Conservation (phyloP, 2,113 vertebrate genomes). For the Trematomus loennbergii region DNA sequence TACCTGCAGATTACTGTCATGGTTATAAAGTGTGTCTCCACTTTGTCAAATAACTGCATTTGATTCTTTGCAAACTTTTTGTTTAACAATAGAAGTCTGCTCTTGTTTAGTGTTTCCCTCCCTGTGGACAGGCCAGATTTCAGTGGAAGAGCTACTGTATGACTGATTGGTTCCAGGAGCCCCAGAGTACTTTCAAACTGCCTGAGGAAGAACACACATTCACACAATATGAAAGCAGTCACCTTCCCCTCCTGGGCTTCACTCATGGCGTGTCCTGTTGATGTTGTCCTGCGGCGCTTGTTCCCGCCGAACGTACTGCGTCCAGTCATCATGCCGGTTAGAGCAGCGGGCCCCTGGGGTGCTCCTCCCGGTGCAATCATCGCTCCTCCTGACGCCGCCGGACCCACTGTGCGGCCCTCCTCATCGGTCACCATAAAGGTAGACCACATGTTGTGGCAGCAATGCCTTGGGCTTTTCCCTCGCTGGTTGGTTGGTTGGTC, state of each 20-base stretch:
- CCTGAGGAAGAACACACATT: not conserved
- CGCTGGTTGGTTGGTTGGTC: no score
- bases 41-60: not conserved
- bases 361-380: constrained; percentile 24
- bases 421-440: constrained; percentile 88
- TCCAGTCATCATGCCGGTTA: constrained; percentile 65
- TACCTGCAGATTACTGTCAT: not conserved
- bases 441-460: constrained; percentile 86
- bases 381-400: constrained; percentile 19
- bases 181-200: not conserved
- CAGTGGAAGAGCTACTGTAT: not conserved
- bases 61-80: not conserved
- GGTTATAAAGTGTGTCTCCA: not conserved
- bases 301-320: constrained; percentile 68
- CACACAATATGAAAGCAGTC: not conserved
- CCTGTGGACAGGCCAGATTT: not conserved
- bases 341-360: constrained; percentile 38
- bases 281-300: constrained; percentile 69
- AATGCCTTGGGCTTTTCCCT: no score
- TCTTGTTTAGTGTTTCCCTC: not conserved
- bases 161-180: not conserved
- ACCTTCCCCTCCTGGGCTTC: constrained; percentile 87
- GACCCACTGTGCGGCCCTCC: constrained; percentile 64
- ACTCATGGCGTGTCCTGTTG: constrained; percentile 68
- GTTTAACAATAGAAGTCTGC: not conserved